phyloP scores from a whole-genome alignment of 2,888 invertebrate species.

The Lampropteryx suffumata region DNA sequence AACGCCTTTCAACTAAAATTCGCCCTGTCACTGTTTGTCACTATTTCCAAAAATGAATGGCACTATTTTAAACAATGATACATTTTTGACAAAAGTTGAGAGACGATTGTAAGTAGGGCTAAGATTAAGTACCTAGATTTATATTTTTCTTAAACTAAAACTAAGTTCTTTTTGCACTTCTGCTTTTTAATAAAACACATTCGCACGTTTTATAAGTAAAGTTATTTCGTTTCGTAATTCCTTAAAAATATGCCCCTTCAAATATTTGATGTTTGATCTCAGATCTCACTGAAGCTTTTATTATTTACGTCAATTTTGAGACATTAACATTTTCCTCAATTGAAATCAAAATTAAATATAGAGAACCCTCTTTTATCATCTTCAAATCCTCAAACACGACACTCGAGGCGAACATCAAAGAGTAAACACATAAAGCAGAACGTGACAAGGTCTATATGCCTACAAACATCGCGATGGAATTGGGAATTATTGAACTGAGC shows the following conservation, averaged over 20 bases:
- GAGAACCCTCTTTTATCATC: conserved; percentile 1
- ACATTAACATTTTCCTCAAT: conserved; percentile 1
- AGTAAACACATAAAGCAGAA: conserved; percentile 19
- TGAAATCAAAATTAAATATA: conserved; percentile 10
- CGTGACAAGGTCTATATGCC: conserved; percentile 12
- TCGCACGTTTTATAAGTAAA: too few species aligned
- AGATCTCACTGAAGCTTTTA: background rate
- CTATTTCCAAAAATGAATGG: too few species aligned
- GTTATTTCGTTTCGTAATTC: too few species aligned
- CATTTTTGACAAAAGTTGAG: too few species aligned
- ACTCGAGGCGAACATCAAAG: conserved; percentile 13
- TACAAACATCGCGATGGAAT: conserved; percentile 33
- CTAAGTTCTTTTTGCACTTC: too few species aligned
- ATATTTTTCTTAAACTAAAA: too few species aligned
- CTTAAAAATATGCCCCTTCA: too few species aligned
- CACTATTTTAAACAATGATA: too few species aligned
- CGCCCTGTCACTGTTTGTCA: too few species aligned
- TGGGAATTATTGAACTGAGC: conserved; percentile 31
- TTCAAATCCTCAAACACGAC: conserved; percentile 8
- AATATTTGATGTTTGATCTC: conserved; percentile 3
- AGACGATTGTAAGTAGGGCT: too few species aligned
- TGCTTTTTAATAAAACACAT: too few species aligned
- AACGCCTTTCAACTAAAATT: background rate
- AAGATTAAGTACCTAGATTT: too few species aligned
- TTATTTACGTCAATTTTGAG: background rate